Conservation (phyloP, 2,888 invertebrate genomes). For the Apamea monoglypha region DNA sequence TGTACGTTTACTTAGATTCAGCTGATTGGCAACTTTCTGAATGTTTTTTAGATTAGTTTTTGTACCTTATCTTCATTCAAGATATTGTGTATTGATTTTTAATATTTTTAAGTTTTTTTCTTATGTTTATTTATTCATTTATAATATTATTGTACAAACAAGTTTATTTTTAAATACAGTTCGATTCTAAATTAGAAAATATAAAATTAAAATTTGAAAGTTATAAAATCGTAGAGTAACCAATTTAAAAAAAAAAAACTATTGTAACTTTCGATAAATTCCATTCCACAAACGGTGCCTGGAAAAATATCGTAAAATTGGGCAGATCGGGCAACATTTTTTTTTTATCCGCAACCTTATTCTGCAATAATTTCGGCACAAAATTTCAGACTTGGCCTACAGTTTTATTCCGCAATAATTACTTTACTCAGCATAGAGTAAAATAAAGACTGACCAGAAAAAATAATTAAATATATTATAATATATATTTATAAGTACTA, state of each 20-base stretch:
- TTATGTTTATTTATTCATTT: not conserved
- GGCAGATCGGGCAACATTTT: not conserved
- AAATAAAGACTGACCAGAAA: not conserved
- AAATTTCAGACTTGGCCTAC: not conserved
- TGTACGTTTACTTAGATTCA: conserved; percentile 55
- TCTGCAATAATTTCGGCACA: not conserved
- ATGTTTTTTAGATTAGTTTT: conserved; percentile 58
- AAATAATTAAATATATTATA: not conserved
- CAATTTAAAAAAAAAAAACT: not conserved
- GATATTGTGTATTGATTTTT: conserved; percentile 16
- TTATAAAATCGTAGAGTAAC: not conserved
- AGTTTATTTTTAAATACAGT: not conserved
- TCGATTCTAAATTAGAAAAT: not conserved
- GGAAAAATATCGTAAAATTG: not conserved
- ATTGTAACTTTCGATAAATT: no score
- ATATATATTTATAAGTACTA: conserved; percentile 11
- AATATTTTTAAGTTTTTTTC: not conserved
- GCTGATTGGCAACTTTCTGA: conserved; percentile 59
- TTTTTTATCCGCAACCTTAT: not conserved
- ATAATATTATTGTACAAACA: not conserved
- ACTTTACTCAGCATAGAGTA: not conserved
- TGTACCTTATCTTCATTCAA: conserved; percentile 1
- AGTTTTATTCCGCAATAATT: not conserved
- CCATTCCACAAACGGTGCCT: not conserved
- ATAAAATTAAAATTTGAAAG: not conserved